Evolutionary conservation across 2,888 invertebrate genomes (phyloP), one percentile per base, ranked within the genome.

Genomic region (Pseudococcus viburni): DNA sequence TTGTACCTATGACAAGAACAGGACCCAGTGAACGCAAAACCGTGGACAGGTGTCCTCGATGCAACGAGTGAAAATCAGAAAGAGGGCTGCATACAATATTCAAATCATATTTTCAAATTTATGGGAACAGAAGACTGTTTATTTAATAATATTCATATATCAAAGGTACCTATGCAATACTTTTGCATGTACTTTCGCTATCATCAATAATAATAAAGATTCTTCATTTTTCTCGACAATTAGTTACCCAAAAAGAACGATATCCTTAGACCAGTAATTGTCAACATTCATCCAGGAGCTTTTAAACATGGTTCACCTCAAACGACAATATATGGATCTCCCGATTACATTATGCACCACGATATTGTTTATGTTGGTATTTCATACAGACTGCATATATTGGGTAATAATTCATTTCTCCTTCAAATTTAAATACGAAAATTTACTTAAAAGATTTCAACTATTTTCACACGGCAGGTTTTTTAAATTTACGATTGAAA

Each of bases 231-330:
- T 48, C 55, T n/a, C n/a, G n/a, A n/a, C n/a, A n/a, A 55, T 3
- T 17, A 55, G 55, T 4, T 73, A 9, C 73, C 73, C 1, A 1
- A 1, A 15, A 73, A 15, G 3, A 73, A 15, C 12, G 33, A 22
- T 22, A 0, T 12, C 15, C 73, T 73, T 1, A 73, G 33, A 22
- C 26, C 73, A 11, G 73, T 73, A 26, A 73, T 73, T 15, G 26
- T 73, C 11, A 73, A 33, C 12, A 73, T 73, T 39, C 73, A 73
- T 73, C 73, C 73, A 73, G 73, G 73, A 33, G 26, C 73, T 22
- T 73, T 15, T 15, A 15, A 0, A 3, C 22, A 11, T 11, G 73
- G 73, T 15, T 73, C 73, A 2, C 26, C 26, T 5, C 33, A 26
- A 1, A 73, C 26, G 7, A 5, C 22, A 73, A 4, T 12, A 11